These are phyloP conservation scores for Corythornis vintsioides DNA, from an alignment of 2,113 vertebrate species.

Conservation along the genomic window DNA sequence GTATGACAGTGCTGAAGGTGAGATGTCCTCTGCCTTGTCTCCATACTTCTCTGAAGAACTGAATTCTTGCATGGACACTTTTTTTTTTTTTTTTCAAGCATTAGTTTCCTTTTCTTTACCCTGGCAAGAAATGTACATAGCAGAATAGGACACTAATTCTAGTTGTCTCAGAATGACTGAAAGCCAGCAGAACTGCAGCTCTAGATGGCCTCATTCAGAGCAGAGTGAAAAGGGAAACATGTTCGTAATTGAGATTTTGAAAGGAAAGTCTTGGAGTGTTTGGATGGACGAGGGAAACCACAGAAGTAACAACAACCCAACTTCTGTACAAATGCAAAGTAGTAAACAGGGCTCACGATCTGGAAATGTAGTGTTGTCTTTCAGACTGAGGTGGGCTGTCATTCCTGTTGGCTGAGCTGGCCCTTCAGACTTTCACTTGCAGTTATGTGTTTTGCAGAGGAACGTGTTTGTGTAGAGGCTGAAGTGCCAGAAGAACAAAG, in stretches of 20 bases:
- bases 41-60: not conserved
- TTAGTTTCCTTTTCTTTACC: not conserved
- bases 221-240: slow-evolving; percentile 42
- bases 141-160: not conserved
- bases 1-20: not conserved
- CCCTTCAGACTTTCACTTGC: slow-evolving; percentile 15
- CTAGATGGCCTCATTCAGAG: not conserved
- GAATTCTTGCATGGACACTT: not conserved
- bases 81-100: not conserved
- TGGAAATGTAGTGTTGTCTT: not conserved
- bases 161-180: not conserved
- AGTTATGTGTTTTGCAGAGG: slow-evolving; percentile 72
- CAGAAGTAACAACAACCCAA: slow-evolving; percentile 19
- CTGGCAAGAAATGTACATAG: not conserved
- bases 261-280: not conserved
- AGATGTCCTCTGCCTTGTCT: not conserved
- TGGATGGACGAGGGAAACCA: slow-evolving; percentile 17
- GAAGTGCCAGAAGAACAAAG: slow-evolving; percentile 38
- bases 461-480: not conserved
- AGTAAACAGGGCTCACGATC: not conserved
- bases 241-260: slow-evolving; percentile 23
- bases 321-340: slow-evolving; percentile 9
- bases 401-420: not conserved
- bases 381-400: not conserved
- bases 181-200: slow-evolving; percentile 11